Conservation (phyloP, 2,888 invertebrate species). For the Agriopis leucophaearia region DNA sequence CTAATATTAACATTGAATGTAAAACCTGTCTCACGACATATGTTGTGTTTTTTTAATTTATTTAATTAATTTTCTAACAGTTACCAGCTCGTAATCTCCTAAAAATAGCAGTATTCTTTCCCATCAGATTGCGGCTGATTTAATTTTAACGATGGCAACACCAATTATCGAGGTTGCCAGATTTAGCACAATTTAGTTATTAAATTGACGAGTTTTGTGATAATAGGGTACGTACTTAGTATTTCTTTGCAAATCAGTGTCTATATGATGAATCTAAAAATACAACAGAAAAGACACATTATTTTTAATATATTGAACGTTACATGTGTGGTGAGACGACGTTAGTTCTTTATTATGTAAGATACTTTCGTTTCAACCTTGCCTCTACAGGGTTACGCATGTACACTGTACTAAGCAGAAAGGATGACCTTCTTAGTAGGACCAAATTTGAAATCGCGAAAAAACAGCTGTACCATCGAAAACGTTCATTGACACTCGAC, state of each 20-base stretch:
- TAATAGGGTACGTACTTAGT: slow-evolving; percentile 81
- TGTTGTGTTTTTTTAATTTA: slow-evolving; percentile 72
- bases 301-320: slow-evolving; percentile 66
- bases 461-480: too few species aligned
- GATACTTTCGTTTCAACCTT: slow-evolving; percentile 68
- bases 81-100: slow-evolving; percentile 49
- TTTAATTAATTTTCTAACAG: slow-evolving; percentile 65
- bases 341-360: slow-evolving; percentile 68
- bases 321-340: slow-evolving; percentile 87
- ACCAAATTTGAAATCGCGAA: too few species aligned
- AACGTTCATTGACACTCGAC: too few species aligned
- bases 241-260: slow-evolving; percentile 50
- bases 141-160: slow-evolving; percentile 64
- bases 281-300: slow-evolving; percentile 68
- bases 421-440: too few species aligned
- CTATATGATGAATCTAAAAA: slow-evolving; percentile 49
- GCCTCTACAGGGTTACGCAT: slow-evolving; percentile 40
- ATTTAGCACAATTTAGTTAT: slow-evolving; percentile 79
- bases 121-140: slow-evolving; percentile 80
- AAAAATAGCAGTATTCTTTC: slow-evolving; percentile 67
- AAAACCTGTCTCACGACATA: slow-evolving; percentile 84
- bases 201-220: slow-evolving; percentile 77
- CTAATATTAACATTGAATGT: slow-evolving; percentile 51
- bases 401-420: too few species aligned
- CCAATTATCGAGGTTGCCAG: slow-evolving; percentile 57